Base-by-base conservation (phyloP, 1,140 invertebrate species). In the Hestina assimilis region DNA sequence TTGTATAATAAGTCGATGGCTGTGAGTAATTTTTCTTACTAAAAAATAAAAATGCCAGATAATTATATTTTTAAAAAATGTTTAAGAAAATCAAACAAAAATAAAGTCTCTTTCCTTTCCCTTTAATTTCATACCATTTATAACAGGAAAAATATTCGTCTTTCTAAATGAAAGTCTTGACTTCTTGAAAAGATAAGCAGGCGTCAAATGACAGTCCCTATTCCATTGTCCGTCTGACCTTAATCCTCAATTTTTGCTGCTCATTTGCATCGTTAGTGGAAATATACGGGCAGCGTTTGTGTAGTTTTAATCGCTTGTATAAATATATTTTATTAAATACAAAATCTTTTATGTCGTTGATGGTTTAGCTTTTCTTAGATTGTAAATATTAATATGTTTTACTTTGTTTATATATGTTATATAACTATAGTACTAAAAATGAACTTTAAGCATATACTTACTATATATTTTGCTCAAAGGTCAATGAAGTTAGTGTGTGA, bases 151-250 rank as follows among this genome's bases (percentile, higher is more conserved):
- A 61, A 42, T 55, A 50, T 61, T 50, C 28, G 23, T 21, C 46
- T 46, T 40, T 50, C 14, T 43, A 33, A 47, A 50, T 50, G 59
- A 33, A 61, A 12, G 29, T 19, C 17, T 28, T 40, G 54, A 52
- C 23, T 43, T 61, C 33, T 48, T 43, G 53, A 51, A 24, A 43
- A 59, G 56, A 43, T 64, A 64, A 64, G 54, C 38, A 45, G 46
- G 15, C 29, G 51, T 54, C 20, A 50, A 52, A 50, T 56, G 53
- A 53, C 52, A 58, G 50, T 24, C 58, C 67, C 53, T 41, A n/a
- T 7, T 38, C 66, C 56, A 78, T 75, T 78, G 72, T 78, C 51
- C 69, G 51, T 60, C 38, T 69, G 70, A 74, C 68, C 75, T 71
- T 75, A 70, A 75, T 79, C 62, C 46, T 53, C 54, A 60, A 69